phyloP scores from a whole-genome alignment of 2,113 vertebrate genomes.

The Cavia porcellus region DNA sequence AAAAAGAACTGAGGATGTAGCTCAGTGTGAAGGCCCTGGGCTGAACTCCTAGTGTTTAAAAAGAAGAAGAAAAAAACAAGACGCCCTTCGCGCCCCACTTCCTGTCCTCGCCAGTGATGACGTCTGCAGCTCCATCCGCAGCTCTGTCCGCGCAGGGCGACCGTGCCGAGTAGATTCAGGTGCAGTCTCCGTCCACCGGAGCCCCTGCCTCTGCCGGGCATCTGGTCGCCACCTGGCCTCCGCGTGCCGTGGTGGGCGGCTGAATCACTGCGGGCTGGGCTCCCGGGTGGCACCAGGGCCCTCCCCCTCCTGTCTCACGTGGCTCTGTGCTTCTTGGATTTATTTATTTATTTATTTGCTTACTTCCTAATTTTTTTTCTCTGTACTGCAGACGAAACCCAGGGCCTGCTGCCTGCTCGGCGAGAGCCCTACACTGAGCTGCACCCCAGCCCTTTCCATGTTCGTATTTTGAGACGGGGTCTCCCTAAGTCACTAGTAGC shows the following conservation, averaged over 20 bases:
- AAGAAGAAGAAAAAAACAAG: neutral
- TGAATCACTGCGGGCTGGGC: neutral
- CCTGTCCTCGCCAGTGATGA: neutral
- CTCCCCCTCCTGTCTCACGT: neutral
- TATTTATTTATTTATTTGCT: rapidly evolving
- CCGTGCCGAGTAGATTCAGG: neutral
- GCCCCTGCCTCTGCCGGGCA: neutral
- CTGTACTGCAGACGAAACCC: neutral
- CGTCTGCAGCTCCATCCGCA: neutral
- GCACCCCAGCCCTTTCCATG: neutral
- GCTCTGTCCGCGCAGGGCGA: neutral
- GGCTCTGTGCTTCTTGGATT: neutral
- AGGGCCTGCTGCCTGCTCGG: neutral
- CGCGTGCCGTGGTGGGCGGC: rapidly evolving
- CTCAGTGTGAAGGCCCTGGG: neutral
- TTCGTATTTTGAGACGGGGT: neutral
- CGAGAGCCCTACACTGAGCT: neutral
- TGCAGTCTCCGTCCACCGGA: neutral
- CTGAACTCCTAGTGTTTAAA: neutral
- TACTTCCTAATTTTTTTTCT: neutral
- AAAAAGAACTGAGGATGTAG: neutral
- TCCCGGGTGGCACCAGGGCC: neutral
- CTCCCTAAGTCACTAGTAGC: neutral
- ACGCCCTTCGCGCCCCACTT: neutral
- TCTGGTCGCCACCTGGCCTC: no score